A percentile compares a stretch with the other conserved stretches of the same genome.
Evolutionary conservation across 1,140 invertebrate genomes (phyloP).

Genomic region (Leptoteleia sp.): DNA sequence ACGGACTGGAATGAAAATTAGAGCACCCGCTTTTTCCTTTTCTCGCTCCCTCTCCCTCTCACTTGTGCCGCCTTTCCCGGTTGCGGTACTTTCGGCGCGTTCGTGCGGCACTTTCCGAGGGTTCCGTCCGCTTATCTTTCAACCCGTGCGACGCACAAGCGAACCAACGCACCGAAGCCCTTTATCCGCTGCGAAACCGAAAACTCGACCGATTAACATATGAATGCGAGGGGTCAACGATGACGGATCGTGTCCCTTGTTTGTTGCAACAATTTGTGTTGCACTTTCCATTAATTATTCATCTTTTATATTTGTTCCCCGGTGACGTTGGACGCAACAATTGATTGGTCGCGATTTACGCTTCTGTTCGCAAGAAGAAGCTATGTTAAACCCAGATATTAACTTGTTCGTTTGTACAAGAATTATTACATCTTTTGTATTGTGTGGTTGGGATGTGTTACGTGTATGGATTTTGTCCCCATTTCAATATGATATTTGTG

Average conservation of each 20-base stretch:
- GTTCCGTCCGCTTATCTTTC: slow-evolving; percentile 55
- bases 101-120: slow-evolving; percentile 35
- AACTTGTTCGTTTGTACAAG: too few relatives aligned
- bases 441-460: too few relatives aligned
- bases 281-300: slow-evolving; percentile 52
- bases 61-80: slow-evolving; percentile 8
- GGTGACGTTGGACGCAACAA: not conserved
- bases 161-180: slow-evolving; percentile 41
- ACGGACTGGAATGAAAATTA: slow-evolving; percentile 51
- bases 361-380: too few relatives aligned
- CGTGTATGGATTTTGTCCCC: too few relatives aligned
- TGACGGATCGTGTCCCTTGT: slow-evolving; percentile 40
- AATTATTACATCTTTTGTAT: too few relatives aligned
- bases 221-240: slow-evolving; percentile 53
- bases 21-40: slow-evolving; percentile 48
- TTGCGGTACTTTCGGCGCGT: slow-evolving; percentile 26
- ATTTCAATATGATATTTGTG: too few relatives aligned
- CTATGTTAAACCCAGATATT: too few relatives aligned
- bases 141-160: slow-evolving; percentile 20
- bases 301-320: slow-evolving; percentile 39
- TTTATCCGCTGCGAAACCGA: slow-evolving; percentile 41
- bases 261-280: slow-evolving; percentile 55
- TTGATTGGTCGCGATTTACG: not conserved
- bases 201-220: slow-evolving; percentile 62
- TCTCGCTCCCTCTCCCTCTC: too few relatives aligned